phyloP scores from a whole-genome alignment of 2,113 vertebrate genomes.

The Leptobrachium leishanense region DNA sequence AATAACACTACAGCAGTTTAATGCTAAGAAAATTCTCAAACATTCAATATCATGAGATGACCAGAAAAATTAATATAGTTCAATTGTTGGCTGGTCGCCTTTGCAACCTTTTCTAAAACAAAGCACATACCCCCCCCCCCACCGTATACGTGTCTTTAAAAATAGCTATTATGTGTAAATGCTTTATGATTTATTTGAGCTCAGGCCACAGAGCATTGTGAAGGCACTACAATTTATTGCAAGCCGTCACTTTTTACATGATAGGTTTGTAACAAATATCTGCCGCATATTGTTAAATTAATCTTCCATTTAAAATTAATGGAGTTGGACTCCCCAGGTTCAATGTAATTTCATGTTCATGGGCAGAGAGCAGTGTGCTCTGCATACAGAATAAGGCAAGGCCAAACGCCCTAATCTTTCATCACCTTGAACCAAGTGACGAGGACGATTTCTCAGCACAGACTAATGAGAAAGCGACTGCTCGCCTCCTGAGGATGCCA shows the following conservation, averaged over 20 bases:
- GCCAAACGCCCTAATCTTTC: conserved; percentile 96
- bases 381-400: conserved; percentile 91
- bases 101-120: conserved; percentile 55
- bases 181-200: conserved; percentile 90
- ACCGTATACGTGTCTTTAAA: conserved; percentile 80
- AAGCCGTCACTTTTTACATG: conserved; percentile 97
- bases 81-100: conserved; percentile 18
- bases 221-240: conserved; percentile 91
- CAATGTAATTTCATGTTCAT: conserved; percentile 99
- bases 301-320: conserved; percentile 99
- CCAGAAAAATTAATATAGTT: conserved; percentile 18
- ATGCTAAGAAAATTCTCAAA: not conserved
- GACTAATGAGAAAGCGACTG: conserved; percentile 96
- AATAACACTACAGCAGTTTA: not conserved
- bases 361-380: conserved; percentile 80
- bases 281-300: conserved; percentile 99
- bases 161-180: conserved; percentile 89
- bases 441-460: conserved; percentile 92
- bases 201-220: conserved; percentile 78
- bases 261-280: conserved; percentile 99
- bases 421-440: conserved; percentile 98
- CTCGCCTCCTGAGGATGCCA: conserved; percentile 78
- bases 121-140: conserved; percentile 67
- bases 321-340: conserved; percentile 99
- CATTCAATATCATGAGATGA: not conserved